Conservation (phyloP, 2,113 vertebrate genomes). For the Chamaea fasciata region DNA sequence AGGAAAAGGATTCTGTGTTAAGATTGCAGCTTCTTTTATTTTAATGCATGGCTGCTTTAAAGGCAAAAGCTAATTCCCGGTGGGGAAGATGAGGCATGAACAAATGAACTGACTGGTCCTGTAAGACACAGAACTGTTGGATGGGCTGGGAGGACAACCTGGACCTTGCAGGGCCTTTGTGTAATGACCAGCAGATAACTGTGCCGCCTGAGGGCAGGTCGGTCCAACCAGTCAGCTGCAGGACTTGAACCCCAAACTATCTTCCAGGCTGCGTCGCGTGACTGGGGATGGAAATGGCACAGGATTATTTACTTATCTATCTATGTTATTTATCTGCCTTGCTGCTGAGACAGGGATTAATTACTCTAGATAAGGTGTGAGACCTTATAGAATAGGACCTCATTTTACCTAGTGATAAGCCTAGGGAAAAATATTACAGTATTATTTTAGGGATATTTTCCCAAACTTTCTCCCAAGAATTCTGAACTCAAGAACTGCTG, state of each 20-base stretch:
- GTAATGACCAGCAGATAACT: neutral
- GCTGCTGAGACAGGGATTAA: neutral
- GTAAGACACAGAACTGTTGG: neutral
- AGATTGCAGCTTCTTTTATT: neutral
- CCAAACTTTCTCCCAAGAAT: neutral
- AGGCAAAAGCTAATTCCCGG: neutral
- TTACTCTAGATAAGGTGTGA: neutral
- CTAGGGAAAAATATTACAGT: neutral
- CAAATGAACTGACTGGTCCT: neutral
- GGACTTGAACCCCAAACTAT: neutral
- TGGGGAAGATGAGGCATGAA: neutral
- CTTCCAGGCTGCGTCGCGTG: neutral
- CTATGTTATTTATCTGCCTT: neutral
- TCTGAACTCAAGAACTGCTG: neutral
- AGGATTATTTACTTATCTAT: neutral
- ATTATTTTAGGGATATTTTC: neutral
- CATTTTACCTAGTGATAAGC: neutral
- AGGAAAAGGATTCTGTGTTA: neutral
- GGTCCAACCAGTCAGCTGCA: neutral
- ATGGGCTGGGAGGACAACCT: neutral
- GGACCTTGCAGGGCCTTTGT: neutral
- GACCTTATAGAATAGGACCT: neutral
- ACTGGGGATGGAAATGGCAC: neutral
- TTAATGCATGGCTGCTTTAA: neutral
- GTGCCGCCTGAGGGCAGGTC: neutral